Evolutionary conservation across 2,888 invertebrate species (phyloP).

Genomic region (Griposia aprilina): DNA sequence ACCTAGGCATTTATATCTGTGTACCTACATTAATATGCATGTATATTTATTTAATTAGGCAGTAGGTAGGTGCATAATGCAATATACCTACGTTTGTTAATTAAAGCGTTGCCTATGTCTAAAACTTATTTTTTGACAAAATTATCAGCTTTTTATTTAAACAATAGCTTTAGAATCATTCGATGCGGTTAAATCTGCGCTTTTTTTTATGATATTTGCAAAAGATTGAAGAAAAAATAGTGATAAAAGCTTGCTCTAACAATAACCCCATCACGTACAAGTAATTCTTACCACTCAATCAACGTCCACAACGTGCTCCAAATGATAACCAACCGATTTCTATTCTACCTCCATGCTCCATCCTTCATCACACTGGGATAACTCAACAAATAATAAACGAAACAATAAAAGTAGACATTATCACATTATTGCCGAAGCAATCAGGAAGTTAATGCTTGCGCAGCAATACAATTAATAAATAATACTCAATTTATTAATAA

Average conservation of each 20-base stretch:
- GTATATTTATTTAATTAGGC: too few species aligned
- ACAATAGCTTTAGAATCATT: too few species aligned
- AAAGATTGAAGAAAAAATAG: neutral
- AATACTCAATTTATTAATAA: constrained; percentile 41
- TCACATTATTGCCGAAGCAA: constrained; percentile 33
- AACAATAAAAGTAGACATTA: constrained; percentile 48
- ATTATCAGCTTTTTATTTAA: too few species aligned
- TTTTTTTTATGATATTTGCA: too few species aligned
- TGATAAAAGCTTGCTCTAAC: neutral
- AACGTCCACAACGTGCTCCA: constrained; percentile 5
- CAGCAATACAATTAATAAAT: constrained; percentile 30
- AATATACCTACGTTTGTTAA: too few species aligned
- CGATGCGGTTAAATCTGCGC: too few species aligned
- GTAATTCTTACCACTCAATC: constrained; percentile 42
- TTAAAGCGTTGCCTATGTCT: too few species aligned
- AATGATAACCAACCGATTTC: constrained; percentile 40
- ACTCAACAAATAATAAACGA: constrained; percentile 43
- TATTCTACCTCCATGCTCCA: constrained; percentile 17
- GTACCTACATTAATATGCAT: too few species aligned
- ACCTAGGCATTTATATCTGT: neutral
- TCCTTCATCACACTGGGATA: constrained; percentile 5
- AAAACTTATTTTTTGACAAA: too few species aligned
- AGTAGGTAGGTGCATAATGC: too few species aligned
- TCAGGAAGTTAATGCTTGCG: constrained; percentile 33
- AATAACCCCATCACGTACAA: constrained; percentile 23